Conservation (phyloP, 2,888 invertebrate genomes). For the Branchipolynoe longqiensis region DNA sequence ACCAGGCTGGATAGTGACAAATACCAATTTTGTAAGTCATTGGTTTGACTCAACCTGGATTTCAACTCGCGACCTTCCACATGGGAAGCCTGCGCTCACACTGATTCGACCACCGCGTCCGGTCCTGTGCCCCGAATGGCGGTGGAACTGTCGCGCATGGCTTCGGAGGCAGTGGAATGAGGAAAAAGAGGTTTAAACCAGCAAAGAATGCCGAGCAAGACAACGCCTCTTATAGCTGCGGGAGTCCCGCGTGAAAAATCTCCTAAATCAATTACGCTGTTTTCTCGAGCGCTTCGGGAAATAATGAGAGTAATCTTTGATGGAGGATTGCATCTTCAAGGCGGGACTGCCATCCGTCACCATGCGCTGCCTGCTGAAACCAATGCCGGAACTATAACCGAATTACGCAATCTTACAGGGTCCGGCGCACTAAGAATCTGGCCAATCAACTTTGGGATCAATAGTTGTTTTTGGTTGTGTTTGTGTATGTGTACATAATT, state of each 20-base stretch:
- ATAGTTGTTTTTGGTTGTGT: too few species aligned
- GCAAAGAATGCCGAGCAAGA: background rate
- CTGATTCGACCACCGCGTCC: too few species aligned
- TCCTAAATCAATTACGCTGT: slow-evolving; percentile 55
- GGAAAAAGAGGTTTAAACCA: background rate
- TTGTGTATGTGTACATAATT: too few species aligned
- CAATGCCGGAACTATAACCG: slow-evolving; percentile 44
- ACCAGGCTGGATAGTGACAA: too few species aligned
- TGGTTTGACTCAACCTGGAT: too few species aligned
- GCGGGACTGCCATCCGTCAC: slow-evolving; percentile 27
- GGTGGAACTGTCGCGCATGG: background rate
- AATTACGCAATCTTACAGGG: too few species aligned
- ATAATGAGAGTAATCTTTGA: slow-evolving; percentile 54
- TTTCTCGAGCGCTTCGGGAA: slow-evolving; percentile 37
- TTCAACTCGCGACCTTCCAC: too few species aligned
- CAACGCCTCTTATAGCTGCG: slow-evolving; percentile 29
- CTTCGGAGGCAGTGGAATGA: background rate
- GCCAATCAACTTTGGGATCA: too few species aligned
- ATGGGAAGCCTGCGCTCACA: too few species aligned
- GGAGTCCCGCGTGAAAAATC: slow-evolving; percentile 40
- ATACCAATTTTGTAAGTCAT: too few species aligned
- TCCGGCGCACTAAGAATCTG: too few species aligned
- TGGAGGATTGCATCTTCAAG: slow-evolving; percentile 36
- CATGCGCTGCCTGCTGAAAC: slow-evolving; percentile 10
- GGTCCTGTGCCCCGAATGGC: too few species aligned